Percentiles rank a stretch among this genome's conserved stretches.
phyloP scores from a whole-genome alignment of 37 sponge, comb jelly and placozoan species.

The Chondrilla cf. caribensis region DNA sequence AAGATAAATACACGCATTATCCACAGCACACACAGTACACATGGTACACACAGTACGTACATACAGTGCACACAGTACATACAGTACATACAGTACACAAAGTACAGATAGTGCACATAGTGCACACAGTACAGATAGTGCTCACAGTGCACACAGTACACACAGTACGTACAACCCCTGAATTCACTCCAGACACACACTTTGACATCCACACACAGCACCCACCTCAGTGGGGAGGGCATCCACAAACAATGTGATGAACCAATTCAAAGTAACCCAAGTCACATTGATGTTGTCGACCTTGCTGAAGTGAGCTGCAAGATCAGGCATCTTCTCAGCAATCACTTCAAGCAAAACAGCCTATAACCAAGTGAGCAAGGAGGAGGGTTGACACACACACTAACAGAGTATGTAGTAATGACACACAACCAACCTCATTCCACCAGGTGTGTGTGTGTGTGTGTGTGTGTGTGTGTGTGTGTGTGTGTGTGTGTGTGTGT shows the following conservation, averaged over 20 bases:
- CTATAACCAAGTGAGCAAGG: slow-evolving; percentile 22
- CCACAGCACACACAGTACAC: too few species aligned
- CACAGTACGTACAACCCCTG: too few species aligned
- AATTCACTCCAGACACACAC: too few species aligned
- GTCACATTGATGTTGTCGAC: slow-evolving; percentile 53
- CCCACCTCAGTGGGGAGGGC: slow-evolving; percentile 73
- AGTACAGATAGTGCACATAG: too few species aligned
- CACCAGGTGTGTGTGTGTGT: too few species aligned
- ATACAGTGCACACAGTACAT: not conserved
- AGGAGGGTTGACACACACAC: not conserved
- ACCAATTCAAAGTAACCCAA: slow-evolving; percentile 74
- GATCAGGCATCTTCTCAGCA: slow-evolving; percentile 40
- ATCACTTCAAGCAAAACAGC: slow-evolving; percentile 45
- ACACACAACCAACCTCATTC: not conserved
- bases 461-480: too few species aligned
- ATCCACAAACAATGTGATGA: slow-evolving; percentile 70
- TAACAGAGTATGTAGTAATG: not conserved
- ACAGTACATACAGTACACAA: too few species aligned
- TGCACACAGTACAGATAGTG: too few species aligned
- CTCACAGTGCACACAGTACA: too few species aligned
- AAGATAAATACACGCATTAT: not conserved
- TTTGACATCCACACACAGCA: too few species aligned
- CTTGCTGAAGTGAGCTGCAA: slow-evolving; percentile 33
- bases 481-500: too few species aligned
- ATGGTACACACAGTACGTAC: not conserved